phyloP scores from a whole-genome alignment of 2,797 vertebrate species.

The Lophotriccus pileatus region DNA sequence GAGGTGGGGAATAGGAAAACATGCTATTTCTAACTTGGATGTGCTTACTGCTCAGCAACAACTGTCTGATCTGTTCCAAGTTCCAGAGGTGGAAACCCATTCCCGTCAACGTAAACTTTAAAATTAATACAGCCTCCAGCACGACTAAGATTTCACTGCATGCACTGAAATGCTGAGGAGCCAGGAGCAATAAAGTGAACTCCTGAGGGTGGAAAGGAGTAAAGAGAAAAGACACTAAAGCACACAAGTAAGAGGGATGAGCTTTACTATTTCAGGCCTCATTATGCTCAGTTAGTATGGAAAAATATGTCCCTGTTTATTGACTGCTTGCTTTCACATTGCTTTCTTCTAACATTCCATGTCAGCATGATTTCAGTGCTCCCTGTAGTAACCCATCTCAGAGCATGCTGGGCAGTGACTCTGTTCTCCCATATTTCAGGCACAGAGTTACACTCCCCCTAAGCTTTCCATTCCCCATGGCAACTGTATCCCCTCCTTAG shows the following conservation, averaged over 20 bases:
- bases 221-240: not conserved
- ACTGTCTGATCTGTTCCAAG: not conserved
- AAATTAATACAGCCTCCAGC: not conserved
- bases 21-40: not conserved
- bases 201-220: not conserved
- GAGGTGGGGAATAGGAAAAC: not conserved
- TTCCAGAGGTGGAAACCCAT: not conserved
- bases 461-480: not conserved
- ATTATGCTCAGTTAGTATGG: not conserved
- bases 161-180: not conserved
- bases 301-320: not conserved
- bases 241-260: not conserved
- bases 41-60: not conserved
- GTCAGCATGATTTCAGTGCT: not conserved
- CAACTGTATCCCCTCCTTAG: not conserved
- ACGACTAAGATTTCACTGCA: not conserved
- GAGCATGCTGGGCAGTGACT: rapidly evolving
- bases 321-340: not conserved
- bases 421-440: not conserved
- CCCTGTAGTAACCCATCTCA: not conserved
- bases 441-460: not conserved
- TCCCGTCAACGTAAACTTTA: not conserved
- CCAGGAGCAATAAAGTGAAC: not conserved
- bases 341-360: not conserved
- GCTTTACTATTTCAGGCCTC: not conserved